Evolutionary conservation across 2,888 invertebrate genomes (phyloP).

Genomic region (Biston betularia): DNA sequence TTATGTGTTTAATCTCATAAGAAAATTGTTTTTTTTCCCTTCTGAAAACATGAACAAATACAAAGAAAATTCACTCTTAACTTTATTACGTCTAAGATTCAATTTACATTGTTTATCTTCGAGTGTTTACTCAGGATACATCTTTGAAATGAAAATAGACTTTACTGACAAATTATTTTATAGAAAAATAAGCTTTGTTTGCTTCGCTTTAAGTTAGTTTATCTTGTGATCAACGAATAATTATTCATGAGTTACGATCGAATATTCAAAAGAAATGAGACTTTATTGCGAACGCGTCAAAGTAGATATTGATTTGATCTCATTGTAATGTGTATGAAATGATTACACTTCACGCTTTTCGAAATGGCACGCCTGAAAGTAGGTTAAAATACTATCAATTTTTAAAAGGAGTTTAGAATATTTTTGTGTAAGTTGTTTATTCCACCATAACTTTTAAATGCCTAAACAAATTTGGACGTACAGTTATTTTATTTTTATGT

Average conservation of each 20-base stretch:
- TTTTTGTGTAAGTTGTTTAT: too few species aligned
- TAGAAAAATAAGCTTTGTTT: not conserved
- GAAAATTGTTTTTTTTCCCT: constrained; percentile 2
- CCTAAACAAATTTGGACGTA: too few species aligned
- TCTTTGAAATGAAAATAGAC: not conserved
- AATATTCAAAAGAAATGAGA: constrained; percentile 5
- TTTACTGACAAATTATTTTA: not conserved
- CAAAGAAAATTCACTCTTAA: constrained; percentile 1
- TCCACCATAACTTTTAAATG: too few species aligned
- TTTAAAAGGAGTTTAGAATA: too few species aligned
- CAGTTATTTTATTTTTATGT: too few species aligned
- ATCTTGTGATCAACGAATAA: not conserved
- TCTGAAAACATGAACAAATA: constrained; percentile 2
- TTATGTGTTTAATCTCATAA: constrained; percentile 1
- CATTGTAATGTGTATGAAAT: not conserved
- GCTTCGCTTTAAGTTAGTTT: not conserved
- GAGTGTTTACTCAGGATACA: not conserved
- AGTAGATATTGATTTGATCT: constrained; percentile 1
- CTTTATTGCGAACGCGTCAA: not conserved
- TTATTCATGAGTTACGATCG: not conserved
- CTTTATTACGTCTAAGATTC: not conserved
- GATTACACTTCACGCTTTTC: not conserved
- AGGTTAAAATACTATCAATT: too few species aligned
- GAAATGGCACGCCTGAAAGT: not conserved
- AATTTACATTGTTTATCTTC: constrained; percentile 10